Evolutionary conservation across 1,140 invertebrate species (phyloP), one percentile per base, ranked within the genome.

Genomic region (Brachionus paranguensis): DNA sequence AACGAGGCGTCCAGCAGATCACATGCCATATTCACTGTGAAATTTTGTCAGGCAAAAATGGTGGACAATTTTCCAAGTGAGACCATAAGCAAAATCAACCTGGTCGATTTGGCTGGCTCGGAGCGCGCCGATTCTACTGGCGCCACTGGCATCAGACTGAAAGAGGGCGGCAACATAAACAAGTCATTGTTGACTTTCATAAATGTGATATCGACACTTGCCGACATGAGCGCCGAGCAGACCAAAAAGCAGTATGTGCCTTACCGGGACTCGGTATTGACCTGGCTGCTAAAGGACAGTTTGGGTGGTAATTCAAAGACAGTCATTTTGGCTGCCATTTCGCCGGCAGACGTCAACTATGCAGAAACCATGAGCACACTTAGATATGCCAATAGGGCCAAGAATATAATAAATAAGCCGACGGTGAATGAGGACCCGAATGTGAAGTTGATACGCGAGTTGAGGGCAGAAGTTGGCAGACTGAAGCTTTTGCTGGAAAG

Each of bases 271-370:
- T 93, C 92, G 4, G 89, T 90, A 2, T 86, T 93, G 70, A 93
- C 92, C 1, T 91, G 91, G 85, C 87, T 93, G 33, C 86, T 93
- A n/a, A 91, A 91, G 87, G 92, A 92, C 88, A 91, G 92, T 43
- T 86, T 93, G 1, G 91, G 91, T 83, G 92, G 92, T 14, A 93
- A 93, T 88, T 92, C 91, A 86, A 92, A 92, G 87, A 93, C 92
- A 5, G 89, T 92, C 50, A 92, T 93, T 92, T 91, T 92, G 86
- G 92, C 92, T n/a, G 91, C 92, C 27, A 90, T 93, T 10, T 92
- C 91, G 86, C 92, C 92, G 11, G 92, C 92, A 8, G 92, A 93
- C 86, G 90, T 92, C n/a, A 92, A 92, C 86, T 93, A 91, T 86
- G 92, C 92, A 84, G 92, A 93, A 86, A 92, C 92, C 0, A 87